Evolutionary conservation across 2,113 vertebrate genomes (phyloP), one percentile per base, ranked within the genome.

Genomic region (Bos javanicus): DNA sequence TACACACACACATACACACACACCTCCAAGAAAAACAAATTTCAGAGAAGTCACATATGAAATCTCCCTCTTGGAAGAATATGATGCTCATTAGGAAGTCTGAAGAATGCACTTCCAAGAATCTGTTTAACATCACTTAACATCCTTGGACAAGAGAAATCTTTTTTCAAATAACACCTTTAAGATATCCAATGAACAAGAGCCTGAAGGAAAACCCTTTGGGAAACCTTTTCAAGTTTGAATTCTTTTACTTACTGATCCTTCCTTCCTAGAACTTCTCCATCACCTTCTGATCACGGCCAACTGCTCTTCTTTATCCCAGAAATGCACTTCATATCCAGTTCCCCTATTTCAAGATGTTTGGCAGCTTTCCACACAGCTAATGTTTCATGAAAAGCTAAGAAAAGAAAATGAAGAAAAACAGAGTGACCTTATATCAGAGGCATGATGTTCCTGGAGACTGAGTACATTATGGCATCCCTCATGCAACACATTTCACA

Each of bases 121-220:
- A 86, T 86, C 71, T 90, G 39, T 86, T 90, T 92, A 94, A 83
- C 13, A 80, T 78, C 87, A 91, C 74, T 91, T 91, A 50, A 90
- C 54, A 8, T 83, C 50, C 21, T 87, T 84, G 6, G 28, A 90
- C 43, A 78, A 90, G 3, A 62, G 60, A 54, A 89, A 9, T 87
- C 25, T 33, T 39, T 78, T 93, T 91, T 36, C 17, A 86, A 76
- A 64, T 57, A 91, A 71, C 6, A 52, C 57, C 33, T 88, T 67
- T 57, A 83, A 78, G 30, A 89, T 25, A 54, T 17, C 46, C 46
- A 56, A 67, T 90, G 33, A 96, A n/a, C 14, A 74, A 48, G 13
- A 54, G 2, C 25, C 9, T 28, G 43, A 25, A 48, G 7, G 64
- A 86, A 93, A 88, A 74, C 3, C 39, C 12, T 57, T 59, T 54